Conservation (phyloP, 2,797 vertebrate genomes). For the Sus cebifrons region DNA sequence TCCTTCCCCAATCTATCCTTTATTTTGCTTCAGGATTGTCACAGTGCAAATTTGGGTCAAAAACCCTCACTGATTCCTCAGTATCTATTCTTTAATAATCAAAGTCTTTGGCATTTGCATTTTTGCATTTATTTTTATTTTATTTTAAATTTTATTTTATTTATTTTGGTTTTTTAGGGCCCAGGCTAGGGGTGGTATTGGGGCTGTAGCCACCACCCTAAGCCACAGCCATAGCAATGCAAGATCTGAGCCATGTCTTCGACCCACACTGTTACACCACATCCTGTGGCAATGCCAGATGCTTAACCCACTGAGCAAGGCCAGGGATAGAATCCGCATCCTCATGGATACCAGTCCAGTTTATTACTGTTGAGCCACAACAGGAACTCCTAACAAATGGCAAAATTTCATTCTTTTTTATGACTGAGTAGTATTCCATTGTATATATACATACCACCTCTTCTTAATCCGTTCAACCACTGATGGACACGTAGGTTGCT, state of each 20-base stretch:
- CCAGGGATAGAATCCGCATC: too few species aligned
- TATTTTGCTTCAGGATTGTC: conserved; percentile 1
- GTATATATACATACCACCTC: neutral
- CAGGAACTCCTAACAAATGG: neutral
- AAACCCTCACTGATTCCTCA: neutral
- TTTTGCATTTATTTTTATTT: neutral
- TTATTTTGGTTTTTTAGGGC: too few species aligned
- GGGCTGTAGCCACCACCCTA: too few species aligned
- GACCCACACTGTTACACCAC: too few species aligned
- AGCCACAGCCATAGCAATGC: too few species aligned
- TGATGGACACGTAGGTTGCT: neutral
- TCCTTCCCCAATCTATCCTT: neutral
- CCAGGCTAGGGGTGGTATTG: too few species aligned
- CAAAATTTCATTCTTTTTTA: neutral
- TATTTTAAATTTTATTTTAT: too few species aligned
- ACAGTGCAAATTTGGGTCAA: neutral
- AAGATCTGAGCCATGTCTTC: too few species aligned
- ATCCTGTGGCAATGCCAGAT: too few species aligned
- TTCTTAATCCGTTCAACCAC: neutral
- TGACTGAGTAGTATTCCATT: neutral
- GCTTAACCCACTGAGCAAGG: too few species aligned
- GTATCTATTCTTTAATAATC: neutral
- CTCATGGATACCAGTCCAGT: too few species aligned
- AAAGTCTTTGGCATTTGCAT: neutral
- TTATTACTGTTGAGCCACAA: too few species aligned